Conservation (phyloP, 1,140 invertebrate genomes). For the Neodiprion fabricii region DNA sequence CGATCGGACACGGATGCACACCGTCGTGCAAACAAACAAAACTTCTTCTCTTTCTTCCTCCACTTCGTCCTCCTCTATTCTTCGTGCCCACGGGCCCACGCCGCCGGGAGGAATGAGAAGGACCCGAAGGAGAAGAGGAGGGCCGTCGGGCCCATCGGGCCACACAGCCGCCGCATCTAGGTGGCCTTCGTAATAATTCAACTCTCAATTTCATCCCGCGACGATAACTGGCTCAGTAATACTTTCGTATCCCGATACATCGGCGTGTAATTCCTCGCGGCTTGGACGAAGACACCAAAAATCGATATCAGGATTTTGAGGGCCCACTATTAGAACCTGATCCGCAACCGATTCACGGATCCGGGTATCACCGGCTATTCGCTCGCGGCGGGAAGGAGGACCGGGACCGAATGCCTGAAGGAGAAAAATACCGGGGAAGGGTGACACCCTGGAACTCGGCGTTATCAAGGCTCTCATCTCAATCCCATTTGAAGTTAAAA, state of each 20-base stretch:
- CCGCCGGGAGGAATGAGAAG: neutral
- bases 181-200: slow-evolving; percentile 37
- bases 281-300: too few relatives aligned
- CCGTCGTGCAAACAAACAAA: slow-evolving; percentile 48
- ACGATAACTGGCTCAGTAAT: too few relatives aligned
- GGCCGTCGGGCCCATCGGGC: neutral
- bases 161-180: slow-evolving; percentile 17
- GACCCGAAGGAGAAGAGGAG: too few relatives aligned
- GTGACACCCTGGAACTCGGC: slow-evolving; percentile 16
- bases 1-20: slow-evolving; percentile 51
- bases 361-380: too few relatives aligned
- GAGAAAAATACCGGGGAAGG: too few relatives aligned
- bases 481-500: slow-evolving; percentile 34
- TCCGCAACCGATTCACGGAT: too few relatives aligned
- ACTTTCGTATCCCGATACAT: too few relatives aligned
- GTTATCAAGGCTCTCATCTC: slow-evolving; percentile 43
- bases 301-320: too few relatives aligned
- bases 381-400: too few relatives aligned
- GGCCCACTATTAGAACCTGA: too few relatives aligned
- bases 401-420: too few relatives aligned
- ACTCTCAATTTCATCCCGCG: slow-evolving; percentile 32
- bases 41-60: slow-evolving; percentile 19
- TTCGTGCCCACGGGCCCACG: neutral
- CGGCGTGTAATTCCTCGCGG: too few relatives aligned
- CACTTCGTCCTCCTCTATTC: slow-evolving; percentile 11